Base-by-base conservation (phyloP, 30 jellyfish, hydroid and myxozoan species). In the Rhopilema esculentum region DNA sequence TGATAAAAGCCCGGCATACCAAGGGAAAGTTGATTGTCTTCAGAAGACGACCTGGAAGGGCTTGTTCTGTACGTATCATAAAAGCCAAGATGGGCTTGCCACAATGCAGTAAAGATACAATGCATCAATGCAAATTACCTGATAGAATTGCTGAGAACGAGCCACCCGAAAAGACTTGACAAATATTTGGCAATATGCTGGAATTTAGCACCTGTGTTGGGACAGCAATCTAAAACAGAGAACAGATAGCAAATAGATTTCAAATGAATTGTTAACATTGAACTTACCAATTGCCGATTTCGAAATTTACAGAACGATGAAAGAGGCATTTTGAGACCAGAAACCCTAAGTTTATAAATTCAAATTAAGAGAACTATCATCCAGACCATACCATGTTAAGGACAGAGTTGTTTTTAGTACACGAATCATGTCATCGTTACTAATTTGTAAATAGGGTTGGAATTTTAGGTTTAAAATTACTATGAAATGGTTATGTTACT, bases 121-220 rank as follows among this genome's bases (percentile, higher is more conserved):
- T 2, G 12, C 12, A 40, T 40, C 12, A 40, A 40, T 6, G 6
- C 57, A 12, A 40, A 26, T n/a, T 75, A 85, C 93, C 82, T 72
- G 86, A 31, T 23, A 63, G 50, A 18, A 73, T 16, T 0, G 93
- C 81, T 15, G 87, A 72, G 53, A 77, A 77, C 19, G 89, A 86
- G 12, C 88, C 95, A 15, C 95, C 95, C 9, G 95, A 88, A 25
- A 86, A 66, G 31, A 86, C 84, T 49, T 65, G 89, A 9, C 16
- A 74, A 75, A 75, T 52, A 0, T 86, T 79, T 31, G 79, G 20
- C 26, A 74, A 16, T 12, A 4, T 66, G 27, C 25, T 49, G 0
- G 72, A 0, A n/a, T 21, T 18, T 4, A 25, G 9, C 71, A 84
- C 66, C 50, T 32, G 24, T 8, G 77, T 61, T 16, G 95, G 89